These are phyloP conservation scores for Onchidella celtica DNA, from an alignment of 2,888 invertebrate genomes.

Conservation along the genomic window DNA sequence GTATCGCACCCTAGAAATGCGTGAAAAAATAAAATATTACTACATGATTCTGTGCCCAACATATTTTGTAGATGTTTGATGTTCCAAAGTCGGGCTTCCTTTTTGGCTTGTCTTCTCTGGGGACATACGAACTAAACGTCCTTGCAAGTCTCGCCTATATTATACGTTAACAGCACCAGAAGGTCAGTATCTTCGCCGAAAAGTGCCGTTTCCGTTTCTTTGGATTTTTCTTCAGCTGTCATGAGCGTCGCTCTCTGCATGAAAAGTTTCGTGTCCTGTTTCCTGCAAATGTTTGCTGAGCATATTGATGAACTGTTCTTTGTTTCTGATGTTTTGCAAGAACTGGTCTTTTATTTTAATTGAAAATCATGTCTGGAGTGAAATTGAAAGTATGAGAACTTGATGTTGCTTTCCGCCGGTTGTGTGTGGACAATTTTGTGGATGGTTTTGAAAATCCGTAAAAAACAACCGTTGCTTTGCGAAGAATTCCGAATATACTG, in stretches of 20 bases:
- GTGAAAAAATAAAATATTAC: background rate
- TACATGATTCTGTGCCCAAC: background rate
- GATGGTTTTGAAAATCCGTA: constrained; percentile 54
- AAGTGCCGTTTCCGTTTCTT: constrained; percentile 20
- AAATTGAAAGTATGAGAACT: constrained; percentile 45
- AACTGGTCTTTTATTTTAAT: constrained; percentile 60
- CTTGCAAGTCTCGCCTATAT: background rate
- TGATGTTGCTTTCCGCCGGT: constrained; percentile 36
- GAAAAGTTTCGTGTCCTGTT: constrained; percentile 38
- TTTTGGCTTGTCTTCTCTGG: background rate
- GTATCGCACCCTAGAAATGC: background rate
- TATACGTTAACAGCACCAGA: constrained; percentile 51
- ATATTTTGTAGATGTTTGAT: background rate
- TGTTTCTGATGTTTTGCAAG: constrained; percentile 60
- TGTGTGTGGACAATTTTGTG: constrained; percentile 54
- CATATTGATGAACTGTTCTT: constrained; percentile 58
- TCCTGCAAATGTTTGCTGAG: constrained; percentile 47
- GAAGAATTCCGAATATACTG: constrained; percentile 33
- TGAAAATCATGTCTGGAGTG: constrained; percentile 55
- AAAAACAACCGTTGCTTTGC: constrained; percentile 51
- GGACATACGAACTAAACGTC: background rate
- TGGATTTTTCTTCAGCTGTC: constrained; percentile 59
- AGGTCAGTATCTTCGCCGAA: constrained; percentile 58
- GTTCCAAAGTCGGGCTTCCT: background rate
- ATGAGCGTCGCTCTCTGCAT: constrained; percentile 65